Evolutionary conservation across 2,113 vertebrate genomes (phyloP), one percentile per base, ranked within the genome.

Genomic region (Seriola rivoliana): DNA sequence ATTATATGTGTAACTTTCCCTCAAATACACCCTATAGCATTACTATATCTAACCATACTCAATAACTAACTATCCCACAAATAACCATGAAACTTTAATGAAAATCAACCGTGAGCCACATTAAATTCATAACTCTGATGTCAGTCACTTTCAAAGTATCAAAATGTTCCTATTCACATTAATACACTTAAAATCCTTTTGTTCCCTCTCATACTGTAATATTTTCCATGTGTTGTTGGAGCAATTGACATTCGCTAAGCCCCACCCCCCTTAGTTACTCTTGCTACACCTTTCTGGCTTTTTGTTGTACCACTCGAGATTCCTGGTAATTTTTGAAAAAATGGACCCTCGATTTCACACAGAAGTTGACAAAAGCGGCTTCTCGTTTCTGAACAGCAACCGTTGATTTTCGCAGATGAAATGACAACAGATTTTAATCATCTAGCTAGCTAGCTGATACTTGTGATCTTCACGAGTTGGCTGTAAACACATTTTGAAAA

Each of bases 31-130:
- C 66, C 7, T 23, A 17, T 68, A 42, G 2, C 8, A 40, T 63
- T 62, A 38, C 11, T 60, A n/a, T 67, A 70, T 73, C n/a, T 68
- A 78, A 79, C 34, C 32, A 25, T 62, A 65, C 48, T 63, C 57
- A n/a, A 42, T 75, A 42, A 66, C n/a, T 67, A 65, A 40, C 50
- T 79, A 19, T 57, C 64, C n/a, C 13, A 40, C 48, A 81, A 48
- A 72, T 6, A 52, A 23, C 34, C 44, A 9, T 40, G 48, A 58
- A 48, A 44, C 50, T 23, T 32, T 8, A 19, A 57, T 54, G 5
- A 71, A 42, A 44, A 36, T 73, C 19, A 23, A 46, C 23, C 12
- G 21, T 40, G 58, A 36, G 21, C 60, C 58, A 19, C 16, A 21
- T 58, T 9, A 78, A 50, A 0, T 2, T 29, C 4, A 32, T 17